Percentiles rank a stretch among this genome's conserved stretches.
These are phyloP conservation scores for Gymnoscopelus braueri DNA, from an alignment of 2,797 vertebrate genomes.

Conservation along the genomic window DNA sequence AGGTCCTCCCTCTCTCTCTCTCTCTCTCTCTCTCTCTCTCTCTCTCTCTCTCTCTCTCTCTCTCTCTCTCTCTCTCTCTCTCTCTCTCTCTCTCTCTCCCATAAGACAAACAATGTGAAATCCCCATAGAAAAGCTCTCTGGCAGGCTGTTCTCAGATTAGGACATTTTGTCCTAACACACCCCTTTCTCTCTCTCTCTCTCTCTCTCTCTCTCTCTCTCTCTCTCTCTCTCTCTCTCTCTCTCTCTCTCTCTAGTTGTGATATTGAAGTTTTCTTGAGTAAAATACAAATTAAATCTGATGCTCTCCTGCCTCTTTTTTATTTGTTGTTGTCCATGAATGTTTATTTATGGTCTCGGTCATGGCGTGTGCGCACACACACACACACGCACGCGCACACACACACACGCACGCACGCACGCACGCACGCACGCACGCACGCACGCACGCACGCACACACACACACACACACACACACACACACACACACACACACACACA, in stretches of 20 bases:
- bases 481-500: slow-evolving; percentile 1
- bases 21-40: neutral
- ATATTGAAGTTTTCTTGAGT: slow-evolving; percentile 3
- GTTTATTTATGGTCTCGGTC: neutral
- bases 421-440: neutral
- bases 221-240: slow-evolving; percentile 12
- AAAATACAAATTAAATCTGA: neutral
- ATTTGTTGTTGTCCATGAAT: neutral
- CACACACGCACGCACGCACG: neutral
- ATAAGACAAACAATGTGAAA: slow-evolving; percentile 53
- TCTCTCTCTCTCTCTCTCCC: no score
- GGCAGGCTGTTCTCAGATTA: slow-evolving; percentile 55
- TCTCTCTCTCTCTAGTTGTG: slow-evolving; percentile 20
- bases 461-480: slow-evolving; percentile 1
- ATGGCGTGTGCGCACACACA: neutral
- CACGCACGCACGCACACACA: neutral
- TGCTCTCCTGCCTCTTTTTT: neutral
- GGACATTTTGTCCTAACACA: slow-evolving; percentile 70
- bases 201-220: slow-evolving; percentile 14
- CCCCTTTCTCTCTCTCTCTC: slow-evolving; percentile 29
- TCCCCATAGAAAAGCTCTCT: slow-evolving; percentile 39
- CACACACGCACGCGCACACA: neutral
- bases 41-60: no score
- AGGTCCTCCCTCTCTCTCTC: no score
- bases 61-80: neutral